These are phyloP conservation scores for Nannospalax galili DNA, from an alignment of 2,113 vertebrate species.

Conservation along the genomic window DNA sequence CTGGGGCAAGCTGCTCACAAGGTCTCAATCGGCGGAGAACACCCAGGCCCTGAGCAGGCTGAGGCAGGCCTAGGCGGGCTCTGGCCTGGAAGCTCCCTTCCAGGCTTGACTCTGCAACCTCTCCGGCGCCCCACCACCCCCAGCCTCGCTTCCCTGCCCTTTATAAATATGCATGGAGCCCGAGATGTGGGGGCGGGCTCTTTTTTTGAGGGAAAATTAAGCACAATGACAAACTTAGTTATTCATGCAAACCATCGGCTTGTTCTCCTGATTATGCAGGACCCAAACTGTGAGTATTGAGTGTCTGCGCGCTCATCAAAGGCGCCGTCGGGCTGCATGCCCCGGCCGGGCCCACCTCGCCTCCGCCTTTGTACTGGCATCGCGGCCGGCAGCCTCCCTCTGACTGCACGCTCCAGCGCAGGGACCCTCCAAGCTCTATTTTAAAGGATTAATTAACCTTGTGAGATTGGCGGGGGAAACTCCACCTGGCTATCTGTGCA, in stretches of 20 bases:
- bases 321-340: conserved; percentile 74
- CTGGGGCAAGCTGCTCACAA: neutral
- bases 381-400: conserved; percentile 71
- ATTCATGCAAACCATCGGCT: conserved; percentile 87
- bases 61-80: neutral
- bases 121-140: fast-evolving
- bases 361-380: conserved; percentile 68
- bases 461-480: conserved; percentile 70
- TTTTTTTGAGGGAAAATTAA: conserved; percentile 86
- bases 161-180: conserved; percentile 86
- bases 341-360: conserved; percentile 77
- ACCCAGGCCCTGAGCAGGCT: neutral
- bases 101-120: neutral
- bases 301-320: conserved; percentile 85
- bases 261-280: conserved; percentile 86
- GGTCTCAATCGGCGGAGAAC: neutral
- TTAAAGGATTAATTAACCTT: conserved; percentile 86
- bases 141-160: conserved; percentile 79
- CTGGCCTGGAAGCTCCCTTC: neutral
- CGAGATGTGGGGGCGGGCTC: conserved; percentile 76
- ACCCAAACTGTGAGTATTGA: conserved; percentile 84
- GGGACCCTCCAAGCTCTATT: conserved; percentile 71
- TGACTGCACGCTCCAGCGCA: conserved; percentile 39
- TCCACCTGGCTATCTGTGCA: conserved; percentile 65
- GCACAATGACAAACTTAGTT: conserved; percentile 86